Conservation (phyloP, 2,888 invertebrate genomes). For the Limnephilus rhombicus region DNA sequence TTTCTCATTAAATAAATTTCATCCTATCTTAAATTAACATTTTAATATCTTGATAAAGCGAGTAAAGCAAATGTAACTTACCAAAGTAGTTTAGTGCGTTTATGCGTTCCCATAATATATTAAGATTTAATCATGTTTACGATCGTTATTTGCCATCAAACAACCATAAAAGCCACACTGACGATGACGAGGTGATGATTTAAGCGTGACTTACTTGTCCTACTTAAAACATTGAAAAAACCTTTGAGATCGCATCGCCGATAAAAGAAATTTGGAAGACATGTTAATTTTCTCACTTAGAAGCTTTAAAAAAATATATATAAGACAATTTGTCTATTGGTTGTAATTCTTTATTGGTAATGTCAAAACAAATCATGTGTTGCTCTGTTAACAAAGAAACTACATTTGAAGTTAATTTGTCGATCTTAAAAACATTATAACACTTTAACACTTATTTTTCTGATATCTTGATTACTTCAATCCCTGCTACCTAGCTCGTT, state of each 20-base stretch:
- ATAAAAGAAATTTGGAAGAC: not conserved
- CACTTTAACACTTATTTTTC: no score
- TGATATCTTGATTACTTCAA: no score
- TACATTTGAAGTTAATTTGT: no score
- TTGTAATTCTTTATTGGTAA: no score
- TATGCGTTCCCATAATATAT: not conserved
- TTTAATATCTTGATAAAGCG: not conserved
- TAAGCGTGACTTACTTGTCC: constrained; percentile 39
- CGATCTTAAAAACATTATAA: no score
- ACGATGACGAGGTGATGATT: constrained; percentile 16
- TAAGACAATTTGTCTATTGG: no score
- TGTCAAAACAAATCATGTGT: no score
- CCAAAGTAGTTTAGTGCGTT: not conserved
- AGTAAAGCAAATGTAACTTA: not conserved
- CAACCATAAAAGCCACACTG: constrained; percentile 5
- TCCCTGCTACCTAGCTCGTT: no score
- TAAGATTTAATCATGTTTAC: constrained; percentile 19
- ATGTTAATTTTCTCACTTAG: not conserved
- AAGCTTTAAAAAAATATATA: no score
- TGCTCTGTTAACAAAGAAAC: no score
- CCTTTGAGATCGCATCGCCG: not conserved
- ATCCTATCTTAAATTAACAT: not conserved
- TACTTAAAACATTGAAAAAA: constrained; percentile 20
- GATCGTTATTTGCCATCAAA: constrained; percentile 7
- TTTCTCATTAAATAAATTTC: not conserved